Percentiles rank a stretch among this genome's conserved stretches.
These are phyloP conservation scores for Metopia argyrocephala DNA, from an alignment of 2,888 invertebrate genomes.

Conservation along the genomic window DNA sequence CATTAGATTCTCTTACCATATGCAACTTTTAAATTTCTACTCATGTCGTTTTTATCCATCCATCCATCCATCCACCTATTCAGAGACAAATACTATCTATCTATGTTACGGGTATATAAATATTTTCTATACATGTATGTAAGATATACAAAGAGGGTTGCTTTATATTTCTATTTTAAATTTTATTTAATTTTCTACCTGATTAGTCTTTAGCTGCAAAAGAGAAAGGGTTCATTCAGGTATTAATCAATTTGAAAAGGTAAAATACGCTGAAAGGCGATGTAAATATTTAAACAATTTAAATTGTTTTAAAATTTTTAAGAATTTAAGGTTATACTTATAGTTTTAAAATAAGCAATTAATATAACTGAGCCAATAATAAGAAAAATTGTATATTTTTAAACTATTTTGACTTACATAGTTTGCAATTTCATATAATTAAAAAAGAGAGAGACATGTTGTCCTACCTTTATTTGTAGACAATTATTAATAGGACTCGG, in stretches of 20 bases:
- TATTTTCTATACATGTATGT: not conserved
- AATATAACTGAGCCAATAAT: no score
- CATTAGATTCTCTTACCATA: constrained; percentile 70
- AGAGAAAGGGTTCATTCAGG: constrained; percentile 31
- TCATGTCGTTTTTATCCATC: constrained; percentile 17
- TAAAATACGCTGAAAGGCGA: constrained; percentile 8
- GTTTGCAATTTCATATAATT: no score
- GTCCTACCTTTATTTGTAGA: no score
- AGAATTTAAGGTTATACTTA: not conserved
- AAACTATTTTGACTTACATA: no score
- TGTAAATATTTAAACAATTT: constrained; percentile 19
- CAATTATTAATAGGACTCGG: no score
- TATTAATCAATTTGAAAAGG: constrained; percentile 30
- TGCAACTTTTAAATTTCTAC: constrained; percentile 58
- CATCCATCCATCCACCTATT: constrained; percentile 9
- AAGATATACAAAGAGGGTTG: constrained; percentile 37
- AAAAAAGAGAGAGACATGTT: no score
- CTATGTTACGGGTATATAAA: not conserved
- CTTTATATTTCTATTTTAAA: constrained; percentile 42
- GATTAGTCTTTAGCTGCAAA: constrained; percentile 28
- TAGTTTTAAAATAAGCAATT: no score
- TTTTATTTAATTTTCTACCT: constrained; percentile 54
- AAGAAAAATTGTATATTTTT: no score
- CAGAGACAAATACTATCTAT: not conserved
- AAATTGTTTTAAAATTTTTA: constrained; percentile 8